Conservation (phyloP, 1,140 invertebrate genomes). For the Arion vulgaris region DNA sequence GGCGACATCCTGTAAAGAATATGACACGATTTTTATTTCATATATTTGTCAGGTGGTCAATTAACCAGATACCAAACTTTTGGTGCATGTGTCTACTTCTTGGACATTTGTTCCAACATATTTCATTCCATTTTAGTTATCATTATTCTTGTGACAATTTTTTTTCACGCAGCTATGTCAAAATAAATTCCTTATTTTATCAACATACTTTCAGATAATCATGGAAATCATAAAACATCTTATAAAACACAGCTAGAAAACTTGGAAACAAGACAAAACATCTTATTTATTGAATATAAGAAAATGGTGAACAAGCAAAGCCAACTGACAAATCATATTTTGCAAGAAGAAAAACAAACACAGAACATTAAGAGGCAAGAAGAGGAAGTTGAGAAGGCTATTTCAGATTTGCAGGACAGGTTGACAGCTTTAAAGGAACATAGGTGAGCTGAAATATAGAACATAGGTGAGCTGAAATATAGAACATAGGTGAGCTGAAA, state of each 20-base stretch:
- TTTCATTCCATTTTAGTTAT: no score
- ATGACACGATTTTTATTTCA: no score
- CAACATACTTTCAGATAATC: conserved; percentile 17
- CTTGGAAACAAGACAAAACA: conserved; percentile 23
- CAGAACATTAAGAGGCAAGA: conserved; percentile 27
- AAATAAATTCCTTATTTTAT: no score
- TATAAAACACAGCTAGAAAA: conserved; percentile 2
- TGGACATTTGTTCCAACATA: no score
- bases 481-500: no score
- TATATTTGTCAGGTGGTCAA: no score
- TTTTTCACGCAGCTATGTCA: no score
- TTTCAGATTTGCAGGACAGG: conserved; percentile 24
- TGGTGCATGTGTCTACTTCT: no score
- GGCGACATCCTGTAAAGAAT: no score
- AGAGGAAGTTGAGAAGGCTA: conserved; percentile 23
- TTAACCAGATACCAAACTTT: no score
- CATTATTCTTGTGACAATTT: no score
- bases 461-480: no score
- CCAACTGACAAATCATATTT: neutral
- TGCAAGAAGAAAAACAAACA: conserved; percentile 8
- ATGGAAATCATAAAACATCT: neutral
- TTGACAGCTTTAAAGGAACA: conserved; percentile 7
- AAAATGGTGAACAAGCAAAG: neutral
- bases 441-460: conserved; percentile 11
- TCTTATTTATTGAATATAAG: conserved; percentile 15